Evolutionary conservation across 2,113 vertebrate genomes (phyloP).

Genomic region (Turdus rufiventris): DNA sequence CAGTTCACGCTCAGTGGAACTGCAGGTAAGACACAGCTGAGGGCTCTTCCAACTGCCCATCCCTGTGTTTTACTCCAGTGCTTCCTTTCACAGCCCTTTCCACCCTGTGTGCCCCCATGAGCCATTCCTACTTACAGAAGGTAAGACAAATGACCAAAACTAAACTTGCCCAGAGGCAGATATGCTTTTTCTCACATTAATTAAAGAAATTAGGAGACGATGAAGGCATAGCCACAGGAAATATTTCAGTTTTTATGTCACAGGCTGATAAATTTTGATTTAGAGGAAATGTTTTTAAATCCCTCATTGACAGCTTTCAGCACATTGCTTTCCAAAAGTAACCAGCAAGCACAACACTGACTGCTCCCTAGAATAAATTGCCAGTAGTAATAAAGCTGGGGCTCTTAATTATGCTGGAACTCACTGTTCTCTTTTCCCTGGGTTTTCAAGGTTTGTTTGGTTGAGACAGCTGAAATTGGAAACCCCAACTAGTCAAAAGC

Average conservation of each 20-base stretch:
- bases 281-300: slow-evolving; percentile 15
- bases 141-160: slow-evolving; percentile 34
- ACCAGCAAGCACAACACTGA: not conserved
- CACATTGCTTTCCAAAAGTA: not conserved
- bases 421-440: not conserved
- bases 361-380: not conserved
- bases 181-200: slow-evolving; percentile 19
- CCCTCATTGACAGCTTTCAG: not conserved
- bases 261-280: not conserved
- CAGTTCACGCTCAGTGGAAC: not conserved
- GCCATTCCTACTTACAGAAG: not conserved
- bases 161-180: slow-evolving; percentile 20
- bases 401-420: not conserved
- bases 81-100: not conserved
- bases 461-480: not conserved
- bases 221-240: not conserved
- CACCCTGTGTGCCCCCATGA: not conserved
- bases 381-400: not conserved
- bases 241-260: slow-evolving; percentile 11
- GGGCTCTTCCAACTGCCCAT: not conserved
- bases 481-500: not conserved
- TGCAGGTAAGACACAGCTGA: not conserved
- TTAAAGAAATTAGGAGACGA: slow-evolving; percentile 45
- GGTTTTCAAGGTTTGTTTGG: not conserved
- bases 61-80: not conserved